Evolutionary conservation across 2,888 invertebrate genomes (phyloP).

Genomic region (Cremastobaeus sp.): DNA sequence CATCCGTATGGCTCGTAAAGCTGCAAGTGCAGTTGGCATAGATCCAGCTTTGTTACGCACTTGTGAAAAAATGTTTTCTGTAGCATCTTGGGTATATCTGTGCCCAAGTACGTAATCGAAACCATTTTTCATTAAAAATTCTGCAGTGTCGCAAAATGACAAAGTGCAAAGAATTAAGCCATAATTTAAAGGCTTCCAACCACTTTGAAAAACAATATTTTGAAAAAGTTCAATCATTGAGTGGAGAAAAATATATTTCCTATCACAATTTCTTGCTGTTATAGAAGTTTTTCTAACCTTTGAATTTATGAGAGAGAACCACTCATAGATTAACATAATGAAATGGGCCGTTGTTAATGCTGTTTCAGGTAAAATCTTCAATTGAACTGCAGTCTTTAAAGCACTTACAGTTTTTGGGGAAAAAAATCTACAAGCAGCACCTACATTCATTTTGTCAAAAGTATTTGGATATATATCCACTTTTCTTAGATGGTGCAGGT

Average conservation of each 20-base stretch:
- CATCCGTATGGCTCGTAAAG: background rate
- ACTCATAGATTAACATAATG: conserved; percentile 9
- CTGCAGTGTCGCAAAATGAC: conserved; percentile 12
- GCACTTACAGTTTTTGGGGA: conserved; percentile 29
- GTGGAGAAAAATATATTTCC: conserved; percentile 29
- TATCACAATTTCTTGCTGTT: conserved; percentile 22
- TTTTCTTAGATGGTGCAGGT: no score
- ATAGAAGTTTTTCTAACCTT: conserved; percentile 21
- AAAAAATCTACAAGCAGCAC: conserved; percentile 36
- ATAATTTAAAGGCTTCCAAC: conserved; percentile 28
- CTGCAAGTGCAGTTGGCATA: conserved; percentile 4
- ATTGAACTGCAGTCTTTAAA: conserved; percentile 25
- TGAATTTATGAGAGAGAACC: conserved; percentile 6
- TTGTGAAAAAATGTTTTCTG: conserved; percentile 26
- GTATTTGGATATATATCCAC: no score
- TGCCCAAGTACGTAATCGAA: conserved; percentile 24
- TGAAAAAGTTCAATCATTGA: conserved; percentile 23
- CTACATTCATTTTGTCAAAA: conserved; percentile 50
- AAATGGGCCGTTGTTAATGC: conserved; percentile 27
- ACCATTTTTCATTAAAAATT: conserved; percentile 21
- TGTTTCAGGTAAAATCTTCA: conserved; percentile 3
- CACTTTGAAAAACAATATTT: conserved; percentile 1
- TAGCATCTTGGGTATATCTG: conserved; percentile 20
- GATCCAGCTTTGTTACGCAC: conserved; percentile 3
- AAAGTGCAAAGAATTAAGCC: conserved; percentile 4